A percentile compares a stretch with the other conserved stretches of the same genome.
Evolutionary conservation across 2,113 vertebrate species (phyloP).

Genomic region (Prunella fulvescens): DNA sequence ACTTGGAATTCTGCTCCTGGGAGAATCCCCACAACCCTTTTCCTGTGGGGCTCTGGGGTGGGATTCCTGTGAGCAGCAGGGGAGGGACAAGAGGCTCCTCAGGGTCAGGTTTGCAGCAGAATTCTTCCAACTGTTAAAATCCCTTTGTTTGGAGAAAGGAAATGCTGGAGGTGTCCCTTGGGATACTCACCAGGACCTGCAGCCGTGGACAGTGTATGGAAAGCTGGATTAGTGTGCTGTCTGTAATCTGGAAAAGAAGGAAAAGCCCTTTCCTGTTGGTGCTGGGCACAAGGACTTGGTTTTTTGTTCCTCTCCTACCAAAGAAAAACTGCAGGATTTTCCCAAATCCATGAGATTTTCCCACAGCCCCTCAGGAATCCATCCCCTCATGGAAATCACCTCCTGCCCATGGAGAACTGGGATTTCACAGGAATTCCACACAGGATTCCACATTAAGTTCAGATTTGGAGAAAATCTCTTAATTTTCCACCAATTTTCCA

Average conservation of each 20-base stretch:
- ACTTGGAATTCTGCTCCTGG: not conserved
- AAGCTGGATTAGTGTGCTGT: conserved; percentile 92
- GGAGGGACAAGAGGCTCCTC: not conserved
- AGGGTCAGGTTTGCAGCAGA: not conserved
- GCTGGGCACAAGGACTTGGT: not conserved
- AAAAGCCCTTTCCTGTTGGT: accelerated
- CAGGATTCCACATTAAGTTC: not conserved
- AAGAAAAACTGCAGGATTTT: not conserved
- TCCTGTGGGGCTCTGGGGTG: not conserved
- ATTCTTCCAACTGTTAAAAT: not conserved
- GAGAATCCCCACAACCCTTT: not conserved
- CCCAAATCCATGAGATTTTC: not conserved
- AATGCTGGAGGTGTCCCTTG: not conserved
- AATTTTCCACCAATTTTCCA: not conserved
- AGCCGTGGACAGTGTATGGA: conserved; percentile 97
- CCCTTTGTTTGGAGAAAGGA: not conserved
- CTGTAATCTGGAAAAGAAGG: conserved; percentile 84
- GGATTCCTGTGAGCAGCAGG: not conserved
- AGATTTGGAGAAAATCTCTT: not conserved
- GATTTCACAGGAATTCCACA: too few relatives aligned
- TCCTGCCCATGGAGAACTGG: not conserved
- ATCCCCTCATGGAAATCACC: not conserved
- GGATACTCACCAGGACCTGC: conserved; percentile 91
- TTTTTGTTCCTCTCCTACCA: accelerated
- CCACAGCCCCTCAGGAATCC: not conserved